Evolutionary conservation across 2,888 invertebrate genomes (phyloP).

Genomic region (Magallana nippona): DNA sequence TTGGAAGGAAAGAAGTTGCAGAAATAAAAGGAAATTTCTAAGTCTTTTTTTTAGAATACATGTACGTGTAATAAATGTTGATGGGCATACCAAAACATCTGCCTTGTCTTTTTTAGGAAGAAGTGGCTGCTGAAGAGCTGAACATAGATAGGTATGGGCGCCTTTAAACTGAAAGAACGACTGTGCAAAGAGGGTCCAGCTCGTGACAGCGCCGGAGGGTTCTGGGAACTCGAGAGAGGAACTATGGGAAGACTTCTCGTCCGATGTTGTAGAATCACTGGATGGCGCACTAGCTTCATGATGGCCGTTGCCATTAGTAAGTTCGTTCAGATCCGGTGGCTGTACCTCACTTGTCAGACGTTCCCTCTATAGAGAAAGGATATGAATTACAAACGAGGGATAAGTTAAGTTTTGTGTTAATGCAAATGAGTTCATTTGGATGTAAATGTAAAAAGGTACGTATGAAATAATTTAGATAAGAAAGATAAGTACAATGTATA

Average conservation of each 20-base stretch:
- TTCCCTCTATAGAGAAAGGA: constrained; percentile 32
- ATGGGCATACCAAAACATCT: constrained; percentile 63
- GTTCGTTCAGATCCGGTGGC: constrained; percentile 1
- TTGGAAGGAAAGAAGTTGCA: no score
- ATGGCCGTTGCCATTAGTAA: constrained; percentile 43
- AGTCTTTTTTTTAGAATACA: no score
- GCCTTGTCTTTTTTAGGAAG: constrained; percentile 66
- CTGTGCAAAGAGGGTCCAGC: constrained; percentile 69
- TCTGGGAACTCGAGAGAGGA: constrained; percentile 48
- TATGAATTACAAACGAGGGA: no score
- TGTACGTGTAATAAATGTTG: no score
- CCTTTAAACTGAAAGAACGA: constrained; percentile 66
- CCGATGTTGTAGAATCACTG: constrained; percentile 57
- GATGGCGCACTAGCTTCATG: constrained; percentile 45
- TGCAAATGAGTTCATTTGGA: no score
- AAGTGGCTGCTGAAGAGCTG: constrained; percentile 66
- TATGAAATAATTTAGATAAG: no score
- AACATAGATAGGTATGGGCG: constrained; percentile 67
- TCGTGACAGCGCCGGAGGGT: constrained; percentile 49
- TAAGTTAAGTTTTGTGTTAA: no score
- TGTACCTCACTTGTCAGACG: constrained; percentile 36
- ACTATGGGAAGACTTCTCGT: constrained; percentile 55
- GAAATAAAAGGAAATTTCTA: no score
- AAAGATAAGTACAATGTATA: no score
- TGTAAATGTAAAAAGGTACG: no score